Conservation (phyloP, 2,113 vertebrate genomes). For the Potamarius usumacintae region DNA sequence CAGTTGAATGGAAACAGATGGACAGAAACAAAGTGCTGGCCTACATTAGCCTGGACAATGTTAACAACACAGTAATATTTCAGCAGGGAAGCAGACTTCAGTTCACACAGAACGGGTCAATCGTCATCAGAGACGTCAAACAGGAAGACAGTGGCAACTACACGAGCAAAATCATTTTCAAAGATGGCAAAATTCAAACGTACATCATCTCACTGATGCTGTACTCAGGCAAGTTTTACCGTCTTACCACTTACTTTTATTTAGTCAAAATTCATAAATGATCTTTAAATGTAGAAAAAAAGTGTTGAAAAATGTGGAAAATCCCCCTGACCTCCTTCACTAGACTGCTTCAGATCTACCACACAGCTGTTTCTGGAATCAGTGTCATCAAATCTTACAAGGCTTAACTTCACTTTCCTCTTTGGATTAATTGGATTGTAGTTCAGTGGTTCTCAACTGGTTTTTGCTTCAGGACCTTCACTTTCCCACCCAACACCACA, state of each 20-base stretch:
- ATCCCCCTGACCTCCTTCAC: not conserved
- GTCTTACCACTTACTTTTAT: not conserved
- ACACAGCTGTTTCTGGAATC: not conserved
- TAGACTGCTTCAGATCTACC: not conserved
- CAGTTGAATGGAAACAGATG: conserved; percentile 33
- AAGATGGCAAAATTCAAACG: not conserved
- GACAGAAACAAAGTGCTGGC: conserved; percentile 35
- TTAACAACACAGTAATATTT: not conserved
- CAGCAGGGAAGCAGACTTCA: not conserved
- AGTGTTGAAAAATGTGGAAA: not conserved
- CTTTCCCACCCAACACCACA: no score
- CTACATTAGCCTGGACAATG: not conserved
- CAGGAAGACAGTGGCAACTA: conserved; percentile 43
- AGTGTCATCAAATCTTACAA: not conserved
- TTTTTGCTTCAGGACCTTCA: no score
- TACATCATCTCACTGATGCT: conserved; percentile 1
- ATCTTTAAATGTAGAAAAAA: not conserved
- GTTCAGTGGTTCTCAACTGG: no score
- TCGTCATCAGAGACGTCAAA: conserved; percentile 16
- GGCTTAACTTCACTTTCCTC: not conserved
- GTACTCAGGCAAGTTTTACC: conserved; percentile 7
- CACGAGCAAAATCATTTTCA: conserved; percentile 27
- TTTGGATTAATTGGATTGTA: not conserved
- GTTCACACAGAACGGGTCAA: conserved; percentile 30
- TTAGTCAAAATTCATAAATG: no score